Percentiles rank a stretch among this genome's conserved stretches.
Evolutionary conservation across 2,113 vertebrate genomes (phyloP).

Genomic region (Thunnus maccoyii): DNA sequence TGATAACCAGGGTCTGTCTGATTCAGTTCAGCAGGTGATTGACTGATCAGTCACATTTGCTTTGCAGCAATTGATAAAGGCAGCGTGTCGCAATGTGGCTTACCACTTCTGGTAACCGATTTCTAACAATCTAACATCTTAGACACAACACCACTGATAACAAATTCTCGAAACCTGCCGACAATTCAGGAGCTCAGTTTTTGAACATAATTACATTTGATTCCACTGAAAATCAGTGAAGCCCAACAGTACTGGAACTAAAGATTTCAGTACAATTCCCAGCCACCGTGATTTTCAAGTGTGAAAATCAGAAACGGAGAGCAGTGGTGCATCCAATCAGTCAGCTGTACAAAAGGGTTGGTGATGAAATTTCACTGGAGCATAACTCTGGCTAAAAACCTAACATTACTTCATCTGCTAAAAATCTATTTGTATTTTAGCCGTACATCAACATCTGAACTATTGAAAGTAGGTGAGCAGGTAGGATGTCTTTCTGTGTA

Average conservation of each 20-base stretch:
- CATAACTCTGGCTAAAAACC: neutral
- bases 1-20: no score
- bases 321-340: constrained; percentile 3
- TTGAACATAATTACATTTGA: no score
- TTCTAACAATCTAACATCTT: no score
- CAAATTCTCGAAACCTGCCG: no score
- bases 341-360: constrained; percentile 24
- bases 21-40: no score
- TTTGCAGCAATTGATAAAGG: neutral
- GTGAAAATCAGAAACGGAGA: constrained; percentile 22
- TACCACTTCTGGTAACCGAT: no score
- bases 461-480: neutral
- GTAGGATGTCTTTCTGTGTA: neutral
- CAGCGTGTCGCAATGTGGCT: neutral
- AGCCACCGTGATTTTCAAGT: neutral
- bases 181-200: no score
- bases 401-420: neutral
- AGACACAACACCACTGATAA: no score
- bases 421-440: constrained; percentile 4
- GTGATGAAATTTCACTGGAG: constrained; percentile 17
- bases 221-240: no score
- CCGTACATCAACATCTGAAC: neutral
- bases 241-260: neutral
- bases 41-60: neutral
- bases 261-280: neutral